phyloP scores from a whole-genome alignment of 1,140 invertebrate genomes.

The Rhagoletis zephyria region DNA sequence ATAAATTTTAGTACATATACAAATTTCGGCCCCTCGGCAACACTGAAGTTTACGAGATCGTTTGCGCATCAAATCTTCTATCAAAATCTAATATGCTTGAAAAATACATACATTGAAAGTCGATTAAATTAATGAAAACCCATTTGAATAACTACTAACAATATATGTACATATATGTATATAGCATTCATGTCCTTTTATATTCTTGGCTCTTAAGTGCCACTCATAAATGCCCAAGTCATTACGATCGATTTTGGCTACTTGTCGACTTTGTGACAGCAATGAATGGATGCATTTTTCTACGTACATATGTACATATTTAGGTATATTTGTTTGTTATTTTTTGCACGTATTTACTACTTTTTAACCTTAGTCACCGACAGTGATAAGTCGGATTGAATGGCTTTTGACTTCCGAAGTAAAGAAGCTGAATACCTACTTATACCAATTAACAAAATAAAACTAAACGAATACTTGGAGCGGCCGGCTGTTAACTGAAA shows the following conservation, averaged over 20 bases:
- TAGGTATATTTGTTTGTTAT: background rate
- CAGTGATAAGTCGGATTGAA: conserved; percentile 4
- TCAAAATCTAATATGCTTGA: too few relatives aligned
- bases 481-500: background rate
- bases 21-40: too few relatives aligned
- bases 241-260: conserved; percentile 21
- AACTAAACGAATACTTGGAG: background rate
- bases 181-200: background rate
- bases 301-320: background rate
- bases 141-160: too few relatives aligned
- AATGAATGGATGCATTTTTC: conserved; percentile 19
- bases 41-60: too few relatives aligned
- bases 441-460: conserved; percentile 23
- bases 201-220: background rate
- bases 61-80: too few relatives aligned
- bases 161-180: too few relatives aligned
- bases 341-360: too few relatives aligned
- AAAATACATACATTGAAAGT: too few relatives aligned
- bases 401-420: background rate
- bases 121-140: too few relatives aligned
- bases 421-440: background rate
- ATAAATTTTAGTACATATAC: too few relatives aligned
- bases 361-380: background rate
- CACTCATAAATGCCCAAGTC: conserved; percentile 27
- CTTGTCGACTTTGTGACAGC: conserved; percentile 20